phyloP scores from a whole-genome alignment of 2,888 invertebrate species.

The Fabriciana adippe region DNA sequence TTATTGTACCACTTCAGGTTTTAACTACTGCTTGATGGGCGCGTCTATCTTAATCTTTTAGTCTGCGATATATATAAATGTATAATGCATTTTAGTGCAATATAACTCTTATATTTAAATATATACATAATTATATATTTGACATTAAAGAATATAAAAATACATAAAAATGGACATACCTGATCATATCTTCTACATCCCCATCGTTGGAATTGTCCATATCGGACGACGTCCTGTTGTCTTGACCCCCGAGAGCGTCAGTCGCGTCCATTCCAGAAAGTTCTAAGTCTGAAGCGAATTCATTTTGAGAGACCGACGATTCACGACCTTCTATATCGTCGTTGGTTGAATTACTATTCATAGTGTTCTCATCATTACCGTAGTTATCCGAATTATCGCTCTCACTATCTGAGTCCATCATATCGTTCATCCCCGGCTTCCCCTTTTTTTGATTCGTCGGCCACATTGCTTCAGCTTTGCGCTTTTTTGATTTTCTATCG shows the following conservation, averaged over 20 bases:
- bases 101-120: too few species aligned
- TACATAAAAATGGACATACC: constrained; percentile 53
- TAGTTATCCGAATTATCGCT: constrained; percentile 72
- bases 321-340: constrained; percentile 69
- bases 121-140: too few species aligned
- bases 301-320: constrained; percentile 77
- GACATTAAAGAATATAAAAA: too few species aligned
- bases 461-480: constrained; percentile 84
- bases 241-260: constrained; percentile 78
- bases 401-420: constrained; percentile 84
- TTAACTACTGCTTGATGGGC: too few species aligned
- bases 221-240: constrained; percentile 75
- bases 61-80: too few species aligned
- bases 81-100: too few species aligned
- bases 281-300: constrained; percentile 84
- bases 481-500: constrained; percentile 82
- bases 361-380: constrained; percentile 72
- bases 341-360: constrained; percentile 73
- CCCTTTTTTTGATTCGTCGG: constrained; percentile 84
- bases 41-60: too few species aligned
- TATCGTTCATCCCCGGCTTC: constrained; percentile 81
- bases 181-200: constrained; percentile 84
- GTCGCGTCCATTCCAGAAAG: constrained; percentile 84
- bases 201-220: constrained; percentile 84
- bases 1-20: too few species aligned